Conservation (phyloP, 2,888 invertebrate genomes). For the Craniophora ligustri region DNA sequence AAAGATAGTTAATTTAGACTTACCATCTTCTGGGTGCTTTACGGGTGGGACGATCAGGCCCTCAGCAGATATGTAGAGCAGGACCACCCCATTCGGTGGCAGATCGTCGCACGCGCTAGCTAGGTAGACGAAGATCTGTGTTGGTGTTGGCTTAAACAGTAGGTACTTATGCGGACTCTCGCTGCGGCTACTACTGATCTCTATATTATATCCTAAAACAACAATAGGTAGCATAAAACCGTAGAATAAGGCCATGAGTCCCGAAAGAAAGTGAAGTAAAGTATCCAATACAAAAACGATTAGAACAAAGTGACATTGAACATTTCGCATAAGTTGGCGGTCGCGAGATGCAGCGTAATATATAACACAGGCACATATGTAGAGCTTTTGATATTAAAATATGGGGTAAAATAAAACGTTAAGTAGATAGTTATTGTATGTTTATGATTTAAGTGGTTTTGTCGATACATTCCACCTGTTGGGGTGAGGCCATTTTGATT, state of each 20-base stretch:
- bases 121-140: conserved; percentile 97
- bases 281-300: background rate
- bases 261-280: background rate
- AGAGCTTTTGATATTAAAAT: no score
- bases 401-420: no score
- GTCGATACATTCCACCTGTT: no score
- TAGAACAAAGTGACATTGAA: background rate
- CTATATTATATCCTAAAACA: conserved; percentile 54
- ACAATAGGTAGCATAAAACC: no score
- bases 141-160: conserved; percentile 97
- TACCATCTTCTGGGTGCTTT: conserved; percentile 96
- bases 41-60: conserved; percentile 93
- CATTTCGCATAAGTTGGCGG: background rate
- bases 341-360: background rate
- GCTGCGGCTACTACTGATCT: conserved; percentile 25
- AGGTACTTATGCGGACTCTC: conserved; percentile 98
- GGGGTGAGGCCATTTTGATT: no score
- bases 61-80: conserved; percentile 98
- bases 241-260: no score
- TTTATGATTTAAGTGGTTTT: no score
- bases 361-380: no score
- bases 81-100: conserved; percentile 95
- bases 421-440: no score
- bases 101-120: conserved; percentile 97
- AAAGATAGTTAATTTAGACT: no score